phyloP scores from a whole-genome alignment of 2,888 invertebrate genomes.

The Tortrix viridana region DNA sequence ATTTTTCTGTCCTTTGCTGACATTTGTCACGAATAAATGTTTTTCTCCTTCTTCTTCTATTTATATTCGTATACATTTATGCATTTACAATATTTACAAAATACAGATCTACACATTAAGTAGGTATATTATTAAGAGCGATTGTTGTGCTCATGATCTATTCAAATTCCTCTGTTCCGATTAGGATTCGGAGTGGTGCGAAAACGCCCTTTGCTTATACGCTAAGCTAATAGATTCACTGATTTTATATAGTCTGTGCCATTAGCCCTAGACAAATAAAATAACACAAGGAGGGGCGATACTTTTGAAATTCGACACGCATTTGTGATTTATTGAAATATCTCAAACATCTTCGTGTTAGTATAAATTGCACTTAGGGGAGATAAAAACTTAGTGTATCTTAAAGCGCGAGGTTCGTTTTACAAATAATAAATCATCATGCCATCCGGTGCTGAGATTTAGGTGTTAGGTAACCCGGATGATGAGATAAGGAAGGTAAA shows the following conservation, averaged over 20 bases:
- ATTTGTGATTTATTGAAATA: conserved; percentile 82
- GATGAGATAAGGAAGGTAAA: conserved; percentile 39
- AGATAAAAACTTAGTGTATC: conserved; percentile 71
- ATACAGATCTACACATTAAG: too few relatives aligned
- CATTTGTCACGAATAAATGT: too few relatives aligned
- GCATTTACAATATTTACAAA: too few relatives aligned
- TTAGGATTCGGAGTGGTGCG: too few relatives aligned
- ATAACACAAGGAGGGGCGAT: conserved; percentile 61
- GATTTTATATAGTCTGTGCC: conserved; percentile 7
- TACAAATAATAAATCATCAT: conserved; percentile 76
- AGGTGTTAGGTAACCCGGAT: conserved; percentile 64
- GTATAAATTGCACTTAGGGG: conserved; percentile 73
- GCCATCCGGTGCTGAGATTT: conserved; percentile 71
- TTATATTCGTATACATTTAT: too few relatives aligned
- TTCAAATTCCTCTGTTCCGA: too few relatives aligned
- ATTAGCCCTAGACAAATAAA: conserved; percentile 56
- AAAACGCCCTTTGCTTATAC: not conserved
- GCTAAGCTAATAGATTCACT: conserved; percentile 8
- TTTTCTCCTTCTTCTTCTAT: too few relatives aligned
- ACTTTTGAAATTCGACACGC: conserved; percentile 78
- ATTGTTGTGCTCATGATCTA: too few relatives aligned
- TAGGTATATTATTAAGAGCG: too few relatives aligned
- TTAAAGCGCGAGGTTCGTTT: conserved; percentile 61
- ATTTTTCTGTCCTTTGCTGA: too few relatives aligned
- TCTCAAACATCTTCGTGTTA: conserved; percentile 73